Evolutionary conservation across 2,113 vertebrate species (phyloP), one percentile per base, ranked within the genome.

Genomic region (Zootoca vivipara): DNA sequence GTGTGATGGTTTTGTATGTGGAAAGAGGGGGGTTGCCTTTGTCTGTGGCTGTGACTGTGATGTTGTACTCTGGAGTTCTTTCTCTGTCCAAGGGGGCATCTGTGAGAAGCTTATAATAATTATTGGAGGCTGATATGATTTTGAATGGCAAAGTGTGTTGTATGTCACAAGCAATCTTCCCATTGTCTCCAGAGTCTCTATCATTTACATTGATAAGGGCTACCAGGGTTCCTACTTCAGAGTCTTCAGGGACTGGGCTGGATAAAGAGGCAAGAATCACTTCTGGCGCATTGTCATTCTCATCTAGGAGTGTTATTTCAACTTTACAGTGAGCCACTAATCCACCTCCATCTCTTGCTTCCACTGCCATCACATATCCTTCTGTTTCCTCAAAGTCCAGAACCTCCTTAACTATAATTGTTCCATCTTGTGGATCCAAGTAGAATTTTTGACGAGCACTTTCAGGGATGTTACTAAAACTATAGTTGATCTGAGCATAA

Each of bases 201-300:
- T 95, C 95, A 38, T 90, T 91, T 24, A 94, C 86, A 38, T 93
- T 90, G 78, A 96, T 87, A 42, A 95, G 87, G 1, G 94, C 92
- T 75, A 95, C 85, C 1, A 94, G 89, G 16, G 96, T 95, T 5
- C 93, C 94, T 74, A 75, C 42, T 35, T 85, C 74, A 0, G 93
- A 89, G 75, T 94, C 91, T 56, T 95, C 93, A 20, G 92, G 86
- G 15, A 96, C 82, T 40, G 82, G 82, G 40, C 80, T 90, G n/a
- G 91, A 95, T 24, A 93, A 91, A 52, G 95, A 96, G 58, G 91
- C 95, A 1, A 96, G 80, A 2, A 90, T 89, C 5, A 96, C 91
- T 70, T 91, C 90, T 18, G 96, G 97, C 3, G 93, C 28, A 79
- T 97, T 97, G 83, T 97, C 97, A 94, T 97, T 97, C 5, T 96